Evolutionary conservation across 2,113 vertebrate species (phyloP).

Genomic region (Panthera tigris): DNA sequence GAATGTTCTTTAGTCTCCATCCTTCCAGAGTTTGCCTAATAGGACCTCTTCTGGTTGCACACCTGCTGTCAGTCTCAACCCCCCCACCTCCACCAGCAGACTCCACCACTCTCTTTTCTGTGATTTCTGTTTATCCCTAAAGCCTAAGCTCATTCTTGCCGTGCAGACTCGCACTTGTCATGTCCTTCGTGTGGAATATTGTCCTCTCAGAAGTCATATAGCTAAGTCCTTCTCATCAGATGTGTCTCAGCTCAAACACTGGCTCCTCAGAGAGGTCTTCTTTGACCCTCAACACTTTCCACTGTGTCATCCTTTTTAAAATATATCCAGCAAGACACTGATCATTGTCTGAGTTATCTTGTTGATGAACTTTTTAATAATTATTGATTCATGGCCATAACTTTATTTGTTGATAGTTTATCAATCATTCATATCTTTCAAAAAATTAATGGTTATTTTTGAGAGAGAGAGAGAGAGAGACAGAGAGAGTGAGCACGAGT

Average conservation of each 20-base stretch:
- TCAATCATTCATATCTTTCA: neutral
- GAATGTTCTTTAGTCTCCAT: neutral
- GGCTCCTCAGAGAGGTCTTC: too few relatives aligned
- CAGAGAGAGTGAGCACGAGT: too few relatives aligned
- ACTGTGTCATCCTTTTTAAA: neutral
- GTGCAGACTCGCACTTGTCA: neutral
- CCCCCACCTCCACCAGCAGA: neutral
- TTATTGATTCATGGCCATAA: neutral
- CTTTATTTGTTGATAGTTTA: neutral
- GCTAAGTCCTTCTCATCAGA: neutral
- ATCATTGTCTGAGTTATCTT: neutral
- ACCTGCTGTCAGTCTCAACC: neutral
- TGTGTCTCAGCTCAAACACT: neutral
- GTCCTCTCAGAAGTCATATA: neutral
- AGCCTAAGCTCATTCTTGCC: neutral
- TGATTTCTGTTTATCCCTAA: neutral
- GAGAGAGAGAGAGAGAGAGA: too few relatives aligned
- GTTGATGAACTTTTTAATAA: neutral
- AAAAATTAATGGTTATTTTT: neutral
- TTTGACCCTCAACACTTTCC: neutral
- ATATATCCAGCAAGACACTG: neutral
- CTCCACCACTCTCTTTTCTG: neutral
- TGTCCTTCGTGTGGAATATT: neutral
- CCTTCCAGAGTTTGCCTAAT: neutral
- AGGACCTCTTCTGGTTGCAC: neutral